A percentile compares a stretch with the other conserved stretches of the same genome.
These are phyloP conservation scores for Arion vulgaris DNA, from an alignment of 1,140 invertebrate genomes.

Conservation along the genomic window DNA sequence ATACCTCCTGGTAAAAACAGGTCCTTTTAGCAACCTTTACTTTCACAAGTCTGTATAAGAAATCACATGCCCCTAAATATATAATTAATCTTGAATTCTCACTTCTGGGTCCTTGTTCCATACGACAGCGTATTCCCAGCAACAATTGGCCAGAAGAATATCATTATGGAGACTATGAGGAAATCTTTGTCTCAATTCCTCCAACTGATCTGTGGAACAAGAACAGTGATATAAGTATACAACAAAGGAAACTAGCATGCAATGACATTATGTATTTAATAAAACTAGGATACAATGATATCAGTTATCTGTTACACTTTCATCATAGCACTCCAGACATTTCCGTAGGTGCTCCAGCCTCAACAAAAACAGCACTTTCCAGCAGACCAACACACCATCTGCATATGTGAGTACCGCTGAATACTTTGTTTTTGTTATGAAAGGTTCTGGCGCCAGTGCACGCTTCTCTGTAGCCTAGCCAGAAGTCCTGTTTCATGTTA, in stretches of 20 bases:
- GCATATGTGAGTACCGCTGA: too few species aligned
- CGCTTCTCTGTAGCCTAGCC: too few species aligned
- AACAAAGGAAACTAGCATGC: background rate
- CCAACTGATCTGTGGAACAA: conserved; percentile 54
- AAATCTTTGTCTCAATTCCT: conserved; percentile 77
- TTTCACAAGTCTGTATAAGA: too few species aligned
- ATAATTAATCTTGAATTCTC: background rate
- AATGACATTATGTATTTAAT: background rate
- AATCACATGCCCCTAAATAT: too few species aligned
- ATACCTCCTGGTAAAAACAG: too few species aligned
- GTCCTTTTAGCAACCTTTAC: too few species aligned
- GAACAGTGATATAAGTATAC: background rate
- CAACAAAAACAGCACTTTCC: too few species aligned
- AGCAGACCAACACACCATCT: too few species aligned
- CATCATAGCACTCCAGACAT: background rate
- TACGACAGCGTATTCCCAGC: conserved; percentile 89
- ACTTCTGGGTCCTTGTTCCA: conserved; percentile 86
- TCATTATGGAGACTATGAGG: conserved; percentile 87
- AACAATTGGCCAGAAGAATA: conserved; percentile 86
- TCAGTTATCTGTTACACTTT: background rate
- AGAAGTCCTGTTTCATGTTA: too few species aligned
- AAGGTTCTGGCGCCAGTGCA: too few species aligned
- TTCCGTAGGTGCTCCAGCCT: too few species aligned
- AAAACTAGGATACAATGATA: background rate
- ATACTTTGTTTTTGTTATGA: too few species aligned